Evolutionary conservation across 2,797 vertebrate species (phyloP), one percentile per base, ranked within the genome.

Genomic region (Darevskia nairensis): DNA sequence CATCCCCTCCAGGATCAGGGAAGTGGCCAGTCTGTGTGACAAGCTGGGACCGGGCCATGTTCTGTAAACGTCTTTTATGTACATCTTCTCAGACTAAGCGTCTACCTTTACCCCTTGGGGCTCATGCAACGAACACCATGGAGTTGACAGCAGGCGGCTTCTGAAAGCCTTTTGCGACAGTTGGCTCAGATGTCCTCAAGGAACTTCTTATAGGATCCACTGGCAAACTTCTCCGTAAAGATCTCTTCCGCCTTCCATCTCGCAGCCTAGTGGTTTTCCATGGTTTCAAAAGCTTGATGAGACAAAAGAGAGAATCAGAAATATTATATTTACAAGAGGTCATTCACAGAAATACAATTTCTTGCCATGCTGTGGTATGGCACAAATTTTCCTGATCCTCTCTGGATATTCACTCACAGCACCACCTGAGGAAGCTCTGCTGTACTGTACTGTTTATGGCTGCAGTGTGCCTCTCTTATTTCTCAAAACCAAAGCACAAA

Each of bases 271-370:
- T 91, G 89, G 93, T 94, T 76, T 85, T 89, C 95, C 95, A 96
- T 91, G 95, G 90, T 91, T 95, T 94, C 92, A 94, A 95, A 96
- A 96, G 96, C 95, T 96, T 95, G 94, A 89, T 1, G 23, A 90
- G 84, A 95, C 77, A 94, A 76, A 80, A 46, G 76, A 79, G 7
- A 83, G 35, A 80, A 32, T 55, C 13, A 82, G 23, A 66, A 46
- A 77, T 35, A 88, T n/a, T 84, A 15, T 80, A 0, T 2, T 95
- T 84, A 93, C 61, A 81, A n/a, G 0, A 0, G 92, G 17, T 7
- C 27, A 75, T 23, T 69, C 32, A 19, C 15, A 69, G 55, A 0
- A 89, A 55, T 27, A 68, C 32, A 46, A 13, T 68, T 50, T 69
- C 41, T 41, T 83, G 21, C 21, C 50, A 72, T 21, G 1, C 46